Conservation (phyloP, 2,113 vertebrate species). For the Atlantisia rogersi region DNA sequence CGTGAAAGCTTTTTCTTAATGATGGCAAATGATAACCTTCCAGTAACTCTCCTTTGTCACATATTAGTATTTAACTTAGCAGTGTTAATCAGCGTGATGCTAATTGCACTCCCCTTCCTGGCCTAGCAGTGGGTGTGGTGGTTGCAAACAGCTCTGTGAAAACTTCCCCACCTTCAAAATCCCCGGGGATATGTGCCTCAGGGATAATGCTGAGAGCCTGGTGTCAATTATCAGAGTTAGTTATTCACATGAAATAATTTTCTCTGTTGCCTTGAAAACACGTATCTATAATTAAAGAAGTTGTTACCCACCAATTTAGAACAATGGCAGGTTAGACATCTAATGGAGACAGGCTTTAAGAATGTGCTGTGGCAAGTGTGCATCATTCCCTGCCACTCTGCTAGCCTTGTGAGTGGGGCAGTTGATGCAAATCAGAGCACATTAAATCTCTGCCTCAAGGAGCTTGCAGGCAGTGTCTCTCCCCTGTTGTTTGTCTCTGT, state of each 20-base stretch:
- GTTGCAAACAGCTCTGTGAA: background rate
- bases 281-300: background rate
- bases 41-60: background rate
- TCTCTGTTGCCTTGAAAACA: background rate
- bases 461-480: background rate
- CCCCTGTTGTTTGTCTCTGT: background rate
- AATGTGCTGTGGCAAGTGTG: fast-evolving
- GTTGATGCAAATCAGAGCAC: background rate
- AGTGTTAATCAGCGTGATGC: background rate
- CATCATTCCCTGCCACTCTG: background rate
- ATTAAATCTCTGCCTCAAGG: background rate
- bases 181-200: fast-evolving
- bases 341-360: background rate
- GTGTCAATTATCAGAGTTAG: background rate
- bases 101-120: background rate
- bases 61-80: background rate
- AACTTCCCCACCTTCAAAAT: background rate
- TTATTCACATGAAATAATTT: background rate
- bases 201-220: background rate
- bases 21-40: background rate
- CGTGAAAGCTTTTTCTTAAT: background rate
- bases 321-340: background rate
- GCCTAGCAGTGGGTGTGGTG: background rate
- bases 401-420: background rate
- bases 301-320: background rate